Evolutionary conservation across 2,888 invertebrate genomes (phyloP), one percentile per base, ranked within the genome.

Genomic region (Aleiodes testaceus): DNA sequence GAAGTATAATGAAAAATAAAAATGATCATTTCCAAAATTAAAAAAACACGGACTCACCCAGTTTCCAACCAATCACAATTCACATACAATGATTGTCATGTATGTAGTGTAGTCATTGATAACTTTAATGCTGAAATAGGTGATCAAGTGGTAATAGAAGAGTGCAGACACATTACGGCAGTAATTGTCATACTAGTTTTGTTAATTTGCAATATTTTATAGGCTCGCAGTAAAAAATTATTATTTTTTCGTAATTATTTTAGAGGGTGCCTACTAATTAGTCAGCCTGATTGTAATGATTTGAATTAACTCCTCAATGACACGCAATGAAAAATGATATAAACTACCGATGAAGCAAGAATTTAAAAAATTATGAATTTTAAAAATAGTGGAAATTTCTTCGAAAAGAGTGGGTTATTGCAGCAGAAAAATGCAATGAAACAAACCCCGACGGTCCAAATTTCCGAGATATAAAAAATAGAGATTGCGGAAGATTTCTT

Each of bases 181-280:
- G 18, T 71, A 69, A 65, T 72, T 73, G 67, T 68, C 66, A 36
- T 1, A 53, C 59, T 18, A 55, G 30, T 67, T 30, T 45, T 55
- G 49, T 26, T 20, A 44, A 49, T 65, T 49, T 45, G 20, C 26
- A 65, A 66, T 67, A 66, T 11, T 50, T 16, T 36, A 20, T 36
- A 36, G 36, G 26, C 9, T 36, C 14, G 18, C 26, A 59, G 72
- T 66, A 67, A 61, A 66, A 73, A 61, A 73, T 68, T 76, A 74
- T 6, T 2, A 1, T 36, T 36, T 36, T 36, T 36, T 36, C 36
- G 36, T 36, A 36, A 36, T 36, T 36, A 11, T 36, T 76, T 67
- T 76, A 75, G 75, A 75, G 76, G 75, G 75, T 76, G 76, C 76
- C 76, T 72, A 76, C 72, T 74, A 61, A 70, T 45, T 76, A 73